Percentiles rank a stretch among this genome's conserved stretches.
These are phyloP conservation scores for Julus scandinavius DNA, from an alignment of 2,888 invertebrate species.

Conservation along the genomic window DNA sequence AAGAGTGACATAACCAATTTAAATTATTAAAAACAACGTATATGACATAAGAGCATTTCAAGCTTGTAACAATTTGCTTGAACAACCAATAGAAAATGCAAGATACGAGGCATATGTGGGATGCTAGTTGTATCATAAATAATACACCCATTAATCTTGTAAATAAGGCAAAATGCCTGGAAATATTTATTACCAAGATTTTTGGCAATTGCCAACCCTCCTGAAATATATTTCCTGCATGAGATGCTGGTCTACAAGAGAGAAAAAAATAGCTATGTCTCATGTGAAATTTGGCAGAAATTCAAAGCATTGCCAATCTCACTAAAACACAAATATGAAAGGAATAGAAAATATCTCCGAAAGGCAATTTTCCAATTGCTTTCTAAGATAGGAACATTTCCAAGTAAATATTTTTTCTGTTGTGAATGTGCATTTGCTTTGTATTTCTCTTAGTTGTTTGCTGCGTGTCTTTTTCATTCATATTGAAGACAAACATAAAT, in stretches of 20 bases:
- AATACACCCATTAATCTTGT: background rate
- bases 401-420: background rate
- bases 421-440: background rate
- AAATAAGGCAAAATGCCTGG: conserved; percentile 1
- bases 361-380: background rate
- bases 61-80: too few relatives aligned
- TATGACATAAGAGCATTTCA: too few relatives aligned
- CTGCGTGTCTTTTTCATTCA: background rate
- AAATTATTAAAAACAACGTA: too few relatives aligned
- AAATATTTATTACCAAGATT: background rate
- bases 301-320: conserved; percentile 24
- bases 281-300: conserved; percentile 4
- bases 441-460: background rate
- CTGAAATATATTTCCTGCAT: background rate
- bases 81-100: too few relatives aligned
- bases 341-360: background rate
- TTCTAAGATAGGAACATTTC: background rate
- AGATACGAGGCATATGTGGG: too few relatives aligned
- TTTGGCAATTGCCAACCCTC: background rate
- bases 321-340: background rate
- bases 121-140: background rate
- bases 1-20: background rate
- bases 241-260: background rate
- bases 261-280: background rate
- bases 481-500: background rate